Percentiles rank a stretch among this genome's conserved stretches.
These are phyloP conservation scores for Synanthedon formicaeformis DNA, from an alignment of 2,888 invertebrate genomes.

Conservation along the genomic window DNA sequence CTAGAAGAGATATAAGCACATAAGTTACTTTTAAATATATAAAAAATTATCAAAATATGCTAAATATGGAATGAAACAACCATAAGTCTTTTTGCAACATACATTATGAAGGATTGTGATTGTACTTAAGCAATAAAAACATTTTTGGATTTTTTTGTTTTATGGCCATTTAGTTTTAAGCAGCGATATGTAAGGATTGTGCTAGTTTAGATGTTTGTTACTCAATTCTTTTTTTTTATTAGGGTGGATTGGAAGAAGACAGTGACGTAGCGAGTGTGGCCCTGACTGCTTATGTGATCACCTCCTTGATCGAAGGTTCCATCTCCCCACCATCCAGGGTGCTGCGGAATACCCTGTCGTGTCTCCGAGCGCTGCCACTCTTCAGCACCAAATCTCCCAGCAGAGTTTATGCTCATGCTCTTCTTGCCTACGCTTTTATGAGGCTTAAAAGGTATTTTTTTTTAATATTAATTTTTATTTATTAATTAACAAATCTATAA, in stretches of 20 bases:
- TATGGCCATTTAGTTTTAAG: no score
- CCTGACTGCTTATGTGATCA: constrained; percentile 77
- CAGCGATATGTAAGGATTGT: no score
- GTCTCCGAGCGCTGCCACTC: constrained; percentile 62
- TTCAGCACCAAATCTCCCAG: constrained; percentile 26
- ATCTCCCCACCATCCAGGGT: constrained; percentile 52
- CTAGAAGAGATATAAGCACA: no score
- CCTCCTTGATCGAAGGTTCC: constrained; percentile 73
- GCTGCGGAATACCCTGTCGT: constrained; percentile 71
- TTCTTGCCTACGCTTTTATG: constrained; percentile 43
- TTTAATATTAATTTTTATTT: background rate
- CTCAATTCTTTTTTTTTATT: constrained; percentile 1
- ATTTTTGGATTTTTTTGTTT: no score
- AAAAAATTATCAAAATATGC: no score
- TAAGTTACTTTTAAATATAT: no score
- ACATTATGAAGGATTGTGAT: no score
- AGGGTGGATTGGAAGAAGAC: constrained; percentile 69
- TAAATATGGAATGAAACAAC: no score
- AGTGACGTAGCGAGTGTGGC: constrained; percentile 70
- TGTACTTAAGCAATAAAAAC: no score
- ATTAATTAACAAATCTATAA: no score
- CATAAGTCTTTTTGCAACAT: no score
- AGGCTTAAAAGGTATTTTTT: constrained; percentile 20
- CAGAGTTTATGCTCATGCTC: constrained; percentile 38
- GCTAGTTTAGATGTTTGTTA: no score